Base-by-base conservation (phyloP, 2,797 vertebrate genomes). In the Morus bassanus region DNA sequence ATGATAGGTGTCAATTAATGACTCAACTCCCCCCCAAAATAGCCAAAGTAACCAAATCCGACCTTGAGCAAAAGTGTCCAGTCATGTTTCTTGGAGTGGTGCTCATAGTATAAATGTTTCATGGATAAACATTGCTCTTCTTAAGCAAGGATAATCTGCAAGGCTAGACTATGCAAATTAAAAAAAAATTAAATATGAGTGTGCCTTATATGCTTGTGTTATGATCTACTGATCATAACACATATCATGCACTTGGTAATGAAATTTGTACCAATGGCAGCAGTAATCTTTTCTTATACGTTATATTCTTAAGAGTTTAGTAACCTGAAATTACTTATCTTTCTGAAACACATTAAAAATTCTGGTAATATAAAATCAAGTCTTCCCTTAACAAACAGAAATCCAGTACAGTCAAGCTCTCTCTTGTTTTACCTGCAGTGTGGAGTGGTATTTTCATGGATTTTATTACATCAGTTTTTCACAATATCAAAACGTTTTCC, bases 11-110 rank as follows among this genome's bases (percentile, higher is more conserved):
- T 77, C 37, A 43, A 24, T 10, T 73, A 68, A 63, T 6, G 4
- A 33, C 21, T 45, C 78, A 70, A 0, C 21, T 78, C 4, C 8
- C 3, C 16, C 24, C 24, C 6, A 39, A 24, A 89, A 53, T 0
- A 87, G 24, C 41, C 50, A 35, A 53, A 83, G 37, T 33, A 17
- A 61, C 87, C 37, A 92, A 85, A 60, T n/a, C 17, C 15, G 25
- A 5, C 65, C 57, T 35, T 28, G 13, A 68, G 24, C 54, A 56
- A 60, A 70, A 51, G 30, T 25, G 27, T 30, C 33, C 43, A 30
- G 39, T 74, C 10, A 0, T 18, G 35, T 59, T 77, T 89, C 72
- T 83, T 46, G 39, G 35, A 45, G 33, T 60, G 51, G 15, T 82
- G 31, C 27, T 87, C 51, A 63, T 5, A 63, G 33, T 18, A 18